Percentiles rank a stretch among this genome's conserved stretches.
These are phyloP conservation scores for Acridotheres tristis DNA, from an alignment of 2,797 vertebrate genomes.

Conservation along the genomic window DNA sequence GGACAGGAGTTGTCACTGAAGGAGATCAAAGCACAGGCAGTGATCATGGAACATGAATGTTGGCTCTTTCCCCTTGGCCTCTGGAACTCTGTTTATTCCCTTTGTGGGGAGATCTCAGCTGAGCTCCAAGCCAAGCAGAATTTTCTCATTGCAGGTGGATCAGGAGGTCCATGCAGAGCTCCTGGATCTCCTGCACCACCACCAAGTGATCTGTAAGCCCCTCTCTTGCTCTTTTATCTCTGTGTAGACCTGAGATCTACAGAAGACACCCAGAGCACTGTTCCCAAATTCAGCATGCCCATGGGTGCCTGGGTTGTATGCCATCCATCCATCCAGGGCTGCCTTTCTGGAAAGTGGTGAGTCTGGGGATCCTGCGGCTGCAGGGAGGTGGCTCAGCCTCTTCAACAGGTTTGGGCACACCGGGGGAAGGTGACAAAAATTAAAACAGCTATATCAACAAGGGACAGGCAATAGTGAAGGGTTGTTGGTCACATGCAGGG, in stretches of 20 bases:
- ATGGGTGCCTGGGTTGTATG: neutral
- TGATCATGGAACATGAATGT: neutral
- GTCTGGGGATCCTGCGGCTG: rapidly evolving
- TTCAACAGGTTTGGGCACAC: neutral
- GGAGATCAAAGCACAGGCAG: neutral
- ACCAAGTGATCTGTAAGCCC: neutral
- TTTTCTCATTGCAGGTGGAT: neutral
- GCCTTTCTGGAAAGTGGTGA: neutral
- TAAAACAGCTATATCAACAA: rapidly evolving
- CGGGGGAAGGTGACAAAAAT: neutral
- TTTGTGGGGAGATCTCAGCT: neutral
- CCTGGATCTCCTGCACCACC: neutral
- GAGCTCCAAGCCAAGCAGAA: neutral
- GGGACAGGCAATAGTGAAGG: neutral
- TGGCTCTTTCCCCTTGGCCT: neutral
- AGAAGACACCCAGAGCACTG: neutral
- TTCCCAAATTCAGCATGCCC: rapidly evolving
- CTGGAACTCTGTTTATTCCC: neutral
- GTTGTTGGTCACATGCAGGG: neutral
- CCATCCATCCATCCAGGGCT: rapidly evolving
- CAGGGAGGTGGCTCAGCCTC: rapidly evolving
- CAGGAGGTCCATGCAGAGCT: neutral
- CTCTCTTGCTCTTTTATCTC: neutral
- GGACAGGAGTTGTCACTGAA: rapidly evolving
- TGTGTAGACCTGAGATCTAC: rapidly evolving